Evolutionary conservation across 1,140 invertebrate species (phyloP).

Genomic region (Nasonia longicornis): DNA sequence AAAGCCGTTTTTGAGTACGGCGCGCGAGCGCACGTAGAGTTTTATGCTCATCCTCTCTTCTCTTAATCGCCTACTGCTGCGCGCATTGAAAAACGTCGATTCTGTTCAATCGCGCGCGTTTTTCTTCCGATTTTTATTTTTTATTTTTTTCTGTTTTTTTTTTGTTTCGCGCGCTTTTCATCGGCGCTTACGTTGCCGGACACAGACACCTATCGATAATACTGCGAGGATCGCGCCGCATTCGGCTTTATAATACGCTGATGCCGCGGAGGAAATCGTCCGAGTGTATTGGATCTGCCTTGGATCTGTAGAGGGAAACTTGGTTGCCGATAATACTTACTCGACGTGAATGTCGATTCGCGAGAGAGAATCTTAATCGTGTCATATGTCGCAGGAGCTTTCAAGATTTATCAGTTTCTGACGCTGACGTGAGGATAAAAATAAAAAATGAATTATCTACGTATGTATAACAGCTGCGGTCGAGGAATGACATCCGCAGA

Average conservation of each 20-base stretch:
- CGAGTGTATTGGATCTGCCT: not conserved
- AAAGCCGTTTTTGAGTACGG: constrained; percentile 15
- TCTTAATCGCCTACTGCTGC: constrained; percentile 18
- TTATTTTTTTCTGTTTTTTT: not conserved
- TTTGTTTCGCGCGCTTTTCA: not conserved
- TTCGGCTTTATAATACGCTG: not conserved
- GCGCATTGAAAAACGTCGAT: constrained; percentile 32
- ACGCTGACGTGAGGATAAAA: too few relatives aligned
- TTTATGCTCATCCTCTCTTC: constrained; percentile 25
- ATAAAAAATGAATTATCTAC: too few relatives aligned
- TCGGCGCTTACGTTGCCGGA: not conserved
- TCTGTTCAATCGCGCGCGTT: constrained; percentile 14
- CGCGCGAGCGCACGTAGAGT: not conserved
- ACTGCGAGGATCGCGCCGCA: not conserved
- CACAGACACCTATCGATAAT: not conserved
- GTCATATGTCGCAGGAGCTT: too few relatives aligned
- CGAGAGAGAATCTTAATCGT: too few relatives aligned
- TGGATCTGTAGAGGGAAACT: too few relatives aligned
- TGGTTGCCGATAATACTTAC: too few relatives aligned
- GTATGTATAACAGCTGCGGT: too few relatives aligned
- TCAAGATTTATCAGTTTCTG: too few relatives aligned
- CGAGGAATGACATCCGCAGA: not conserved
- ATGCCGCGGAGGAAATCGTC: not conserved
- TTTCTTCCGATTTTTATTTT: not conserved
- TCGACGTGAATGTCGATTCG: too few relatives aligned